Evolutionary conservation across 2,888 invertebrate species (phyloP), one percentile per base, ranked within the genome.

Genomic region (Galerucella pusilla): DNA sequence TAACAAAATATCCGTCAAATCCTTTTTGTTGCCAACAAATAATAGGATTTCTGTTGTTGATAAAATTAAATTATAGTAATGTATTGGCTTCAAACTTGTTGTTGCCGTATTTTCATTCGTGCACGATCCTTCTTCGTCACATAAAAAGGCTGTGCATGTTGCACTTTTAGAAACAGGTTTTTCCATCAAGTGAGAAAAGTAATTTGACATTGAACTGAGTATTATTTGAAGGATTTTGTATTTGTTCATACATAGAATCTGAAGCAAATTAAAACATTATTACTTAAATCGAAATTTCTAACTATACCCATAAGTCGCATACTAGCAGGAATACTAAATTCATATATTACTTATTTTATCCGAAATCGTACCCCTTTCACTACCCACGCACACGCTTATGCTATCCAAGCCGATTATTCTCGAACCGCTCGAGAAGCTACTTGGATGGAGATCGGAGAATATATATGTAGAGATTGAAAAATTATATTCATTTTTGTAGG

Each of bases 171-270:
- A n/a, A 35, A 16, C 28, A 1, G 77, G 68, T 74, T 80, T 78
- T 72, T 80, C 78, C 73, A 79, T 80, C 60, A 80, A 79, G 42
- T 59, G 83, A 88, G 0, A 83, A 82, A 69, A 69, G 11, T 66
- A 68, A 2, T 59, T 57, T 49, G 0, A 90, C 88, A 16, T 88
- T 87, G 14, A 91, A 83, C 0, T 91, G 88, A 73, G 90, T 88
- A 94, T 89, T 64, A 91, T 87, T 2, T 90, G 89, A 0, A 92
- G 88, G 0, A 95, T 88, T 79, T 90, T 90, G 79, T 93, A 93
- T 80, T 93, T 90, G 1, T 93, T 90, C 93, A 94, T 94, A 83
- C 93, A 90, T 11, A 94, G 84, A 0, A 94, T 91, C 94, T 94
- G 80, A 86, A 69, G 69, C 10, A 35, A 7, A 35, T 35, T 35